Base-by-base conservation (phyloP, 2,888 invertebrate species). In the Ditylenchus weischeri region DNA sequence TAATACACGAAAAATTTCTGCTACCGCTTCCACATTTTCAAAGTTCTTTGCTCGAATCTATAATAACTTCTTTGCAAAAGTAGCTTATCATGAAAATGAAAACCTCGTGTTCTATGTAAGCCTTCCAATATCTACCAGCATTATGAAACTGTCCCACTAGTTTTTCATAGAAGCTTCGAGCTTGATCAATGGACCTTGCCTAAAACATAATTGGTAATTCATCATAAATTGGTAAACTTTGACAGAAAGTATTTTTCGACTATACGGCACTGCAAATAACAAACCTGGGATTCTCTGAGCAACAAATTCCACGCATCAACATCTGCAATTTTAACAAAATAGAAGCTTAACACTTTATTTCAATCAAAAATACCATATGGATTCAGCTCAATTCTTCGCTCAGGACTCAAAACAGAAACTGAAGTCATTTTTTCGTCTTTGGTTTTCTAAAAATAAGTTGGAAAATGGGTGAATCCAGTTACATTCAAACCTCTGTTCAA, bases 11-110 rank as follows among this genome's bases (percentile, higher is more conserved):
- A 43, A 43, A 15, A 43, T 6, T 15, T 43, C 15, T 8, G 15
- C 88, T 88, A 93, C 92, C 90, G 95, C 94, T 89, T 98, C 98
- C 57, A 98, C 98, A 84, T 90, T 90, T 85, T 98, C 98, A 87
- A 91, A 96, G 87, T 94, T 93, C 85, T 93, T 89, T 76, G 91
- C 90, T 85, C 94, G 94, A 90, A 98, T 92, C 92, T 93, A 89
- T 72, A 89, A 90, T n/a, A 57, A 23, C n/a, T 29, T 59, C 2
- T 59, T 43, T 19, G 1, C 6, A 57, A 36, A 59, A 15, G n/a
- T 62, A 11, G 1, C n/a, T 18, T 7, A 61, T 43, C 6, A 19
- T 38, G 1, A 10, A 47, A 47, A 48, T 3, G 3, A 47, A 38
- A 57, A 91, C 91, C 90, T 95, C 94, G 86, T 93, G 93, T 83